Percentiles rank a stretch among this genome's conserved stretches.
Evolutionary conservation across 2,888 invertebrate genomes (phyloP).

Genomic region (Idaea straminata): DNA sequence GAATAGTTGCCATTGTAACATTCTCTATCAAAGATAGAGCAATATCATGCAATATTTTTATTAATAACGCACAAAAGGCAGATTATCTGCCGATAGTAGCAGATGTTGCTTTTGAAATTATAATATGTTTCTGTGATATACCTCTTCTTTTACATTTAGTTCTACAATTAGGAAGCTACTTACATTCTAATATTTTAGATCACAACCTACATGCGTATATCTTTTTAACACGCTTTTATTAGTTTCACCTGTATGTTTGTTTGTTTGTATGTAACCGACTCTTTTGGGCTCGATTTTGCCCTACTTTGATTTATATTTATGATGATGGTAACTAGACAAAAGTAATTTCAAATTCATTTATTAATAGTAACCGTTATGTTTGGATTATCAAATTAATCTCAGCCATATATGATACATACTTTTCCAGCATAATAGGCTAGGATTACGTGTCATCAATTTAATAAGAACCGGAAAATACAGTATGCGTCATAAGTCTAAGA

Average conservation of each 20-base stretch:
- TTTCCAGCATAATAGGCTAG: constrained; percentile 50
- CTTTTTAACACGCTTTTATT: too few species aligned
- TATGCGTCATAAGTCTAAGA: too few species aligned
- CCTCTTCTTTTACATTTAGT: background rate
- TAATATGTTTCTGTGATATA: constrained; percentile 9
- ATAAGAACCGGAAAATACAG: constrained; percentile 55
- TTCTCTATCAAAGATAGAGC: constrained; percentile 66
- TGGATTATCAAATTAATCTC: constrained; percentile 53
- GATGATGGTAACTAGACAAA: too few species aligned
- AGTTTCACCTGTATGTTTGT: too few species aligned
- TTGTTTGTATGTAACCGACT: too few species aligned
- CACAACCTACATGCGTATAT: too few species aligned
- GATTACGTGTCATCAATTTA: constrained; percentile 62
- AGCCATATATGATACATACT: constrained; percentile 42
- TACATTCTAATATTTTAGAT: background rate
- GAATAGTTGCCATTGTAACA: constrained; percentile 63
- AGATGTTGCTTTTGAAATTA: constrained; percentile 56
- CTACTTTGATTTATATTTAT: too few species aligned
- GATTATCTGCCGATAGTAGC: constrained; percentile 73
- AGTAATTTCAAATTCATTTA: background rate
- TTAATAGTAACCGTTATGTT: constrained; percentile 3
- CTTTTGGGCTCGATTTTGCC: too few species aligned
- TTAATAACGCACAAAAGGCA: constrained; percentile 76
- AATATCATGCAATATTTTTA: constrained; percentile 76
- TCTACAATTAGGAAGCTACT: background rate